These are phyloP conservation scores for Morbakka virulenta DNA, from an alignment of 30 jellyfish, hydroid and myxozoan genomes.

Conservation along the genomic window DNA sequence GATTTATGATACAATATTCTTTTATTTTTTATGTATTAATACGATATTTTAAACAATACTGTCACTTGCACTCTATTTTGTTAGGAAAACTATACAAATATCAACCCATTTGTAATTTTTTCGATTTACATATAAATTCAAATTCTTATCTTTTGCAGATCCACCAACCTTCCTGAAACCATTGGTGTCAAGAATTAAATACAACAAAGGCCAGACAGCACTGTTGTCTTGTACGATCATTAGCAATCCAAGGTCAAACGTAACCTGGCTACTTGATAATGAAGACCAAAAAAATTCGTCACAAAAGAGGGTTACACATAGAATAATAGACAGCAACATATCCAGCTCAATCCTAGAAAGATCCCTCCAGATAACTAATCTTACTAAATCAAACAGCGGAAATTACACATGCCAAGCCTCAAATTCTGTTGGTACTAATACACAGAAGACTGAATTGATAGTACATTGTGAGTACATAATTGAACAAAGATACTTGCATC, in stretches of 20 bases:
- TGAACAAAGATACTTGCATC: no score
- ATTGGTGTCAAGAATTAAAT: neutral
- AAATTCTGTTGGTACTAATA: slow-evolving; percentile 1
- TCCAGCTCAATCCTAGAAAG: neutral
- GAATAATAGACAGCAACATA: neutral
- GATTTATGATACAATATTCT: no score
- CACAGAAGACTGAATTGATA: slow-evolving; percentile 5
- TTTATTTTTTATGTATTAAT: no score
- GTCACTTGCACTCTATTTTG: no score
- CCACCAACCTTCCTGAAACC: slow-evolving; percentile 17
- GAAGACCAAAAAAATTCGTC: neutral
- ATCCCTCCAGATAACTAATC: neutral
- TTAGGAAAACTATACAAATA: no score
- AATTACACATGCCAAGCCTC: slow-evolving; percentile 28
- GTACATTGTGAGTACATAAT: slow-evolving; percentile 24
- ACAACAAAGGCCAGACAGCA: neutral
- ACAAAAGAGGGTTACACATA: neutral
- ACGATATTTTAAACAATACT: no score
- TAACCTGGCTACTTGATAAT: slow-evolving; percentile 25
- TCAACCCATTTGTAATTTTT: no score
- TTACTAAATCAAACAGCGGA: slow-evolving; percentile 1
- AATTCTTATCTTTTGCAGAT: slow-evolving; percentile 5
- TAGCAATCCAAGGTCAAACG: slow-evolving; percentile 18
- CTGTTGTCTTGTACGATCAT: slow-evolving; percentile 5
- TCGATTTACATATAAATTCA: no score